Evolutionary conservation across 2,888 invertebrate genomes (phyloP).

Genomic region (Eudemis profundana): DNA sequence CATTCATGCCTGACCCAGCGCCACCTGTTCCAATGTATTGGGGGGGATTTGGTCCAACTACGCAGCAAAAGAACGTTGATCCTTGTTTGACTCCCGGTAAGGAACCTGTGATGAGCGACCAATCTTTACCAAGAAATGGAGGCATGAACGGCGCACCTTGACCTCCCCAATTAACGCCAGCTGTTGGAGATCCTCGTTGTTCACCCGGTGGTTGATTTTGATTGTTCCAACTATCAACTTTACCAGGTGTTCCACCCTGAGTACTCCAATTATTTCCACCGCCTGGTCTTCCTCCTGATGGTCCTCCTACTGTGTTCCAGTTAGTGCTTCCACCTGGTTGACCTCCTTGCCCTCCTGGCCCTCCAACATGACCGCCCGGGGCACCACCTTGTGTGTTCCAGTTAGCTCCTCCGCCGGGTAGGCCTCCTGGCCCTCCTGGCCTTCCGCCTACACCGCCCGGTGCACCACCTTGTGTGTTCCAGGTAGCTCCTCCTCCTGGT

Average conservation of each 20-base stretch:
- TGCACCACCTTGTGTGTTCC: constrained; percentile 4
- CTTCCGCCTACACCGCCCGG: constrained; percentile 19
- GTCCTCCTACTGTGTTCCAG: not conserved
- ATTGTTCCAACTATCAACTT: constrained; percentile 37
- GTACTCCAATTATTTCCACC: constrained; percentile 29
- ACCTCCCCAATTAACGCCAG: not conserved
- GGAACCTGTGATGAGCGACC: constrained; percentile 37
- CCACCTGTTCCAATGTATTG: constrained; percentile 13
- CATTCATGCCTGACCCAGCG: not conserved
- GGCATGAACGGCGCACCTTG: constrained; percentile 1
- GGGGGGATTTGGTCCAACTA: constrained; percentile 30
- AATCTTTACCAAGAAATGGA: constrained; percentile 23
- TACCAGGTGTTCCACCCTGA: constrained; percentile 37
- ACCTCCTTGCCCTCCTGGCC: constrained; percentile 34
- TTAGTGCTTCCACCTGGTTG: constrained; percentile 2
- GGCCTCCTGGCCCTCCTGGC: not conserved
- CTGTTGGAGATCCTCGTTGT: not conserved
- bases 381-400: not conserved
- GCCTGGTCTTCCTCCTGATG: constrained; percentile 8
- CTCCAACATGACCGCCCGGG: constrained; percentile 20
- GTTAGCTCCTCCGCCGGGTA: not conserved
- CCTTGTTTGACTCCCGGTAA: constrained; percentile 24
- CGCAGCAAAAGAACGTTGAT: constrained; percentile 39
- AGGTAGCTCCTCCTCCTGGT: not conserved
- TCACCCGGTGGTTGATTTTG: constrained; percentile 36